phyloP scores from a whole-genome alignment of 2,888 invertebrate species.

The Notocelia uddmanniana region DNA sequence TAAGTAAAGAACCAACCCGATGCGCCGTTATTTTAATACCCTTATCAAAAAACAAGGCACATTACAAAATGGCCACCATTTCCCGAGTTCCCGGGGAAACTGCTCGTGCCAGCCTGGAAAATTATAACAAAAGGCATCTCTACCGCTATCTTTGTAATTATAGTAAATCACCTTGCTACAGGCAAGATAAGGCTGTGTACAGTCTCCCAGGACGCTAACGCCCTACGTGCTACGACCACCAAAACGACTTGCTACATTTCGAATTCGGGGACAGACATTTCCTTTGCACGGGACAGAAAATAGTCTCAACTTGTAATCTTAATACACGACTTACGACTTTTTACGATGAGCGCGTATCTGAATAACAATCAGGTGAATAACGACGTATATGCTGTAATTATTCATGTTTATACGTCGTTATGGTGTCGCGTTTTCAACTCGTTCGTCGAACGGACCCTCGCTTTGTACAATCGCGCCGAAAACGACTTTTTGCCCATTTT shows the following conservation, averaged over 20 bases:
- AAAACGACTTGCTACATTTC: conserved; percentile 68
- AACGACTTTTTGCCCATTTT: conserved; percentile 63
- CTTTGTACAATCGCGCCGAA: conserved; percentile 75
- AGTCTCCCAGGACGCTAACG: conserved; percentile 64
- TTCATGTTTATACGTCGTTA: conserved; percentile 67
- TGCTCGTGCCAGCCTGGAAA: conserved; percentile 82
- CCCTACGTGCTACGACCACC: conserved; percentile 65
- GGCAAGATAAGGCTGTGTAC: conserved; percentile 81
- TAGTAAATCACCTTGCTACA: conserved; percentile 86
- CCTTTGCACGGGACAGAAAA: conserved; percentile 54
- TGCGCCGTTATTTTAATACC: conserved; percentile 83
- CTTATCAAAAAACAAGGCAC: conserved; percentile 86
- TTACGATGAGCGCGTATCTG: conserved; percentile 56
- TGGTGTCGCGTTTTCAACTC: conserved; percentile 61
- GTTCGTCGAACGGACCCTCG: conserved; percentile 81
- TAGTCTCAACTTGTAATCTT: conserved; percentile 60
- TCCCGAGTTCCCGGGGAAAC: conserved; percentile 84
- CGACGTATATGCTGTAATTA: conserved; percentile 57
- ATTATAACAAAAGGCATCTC: conserved; percentile 86
- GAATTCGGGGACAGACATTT: conserved; percentile 62
- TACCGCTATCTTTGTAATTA: conserved; percentile 87
- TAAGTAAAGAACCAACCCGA: conserved; percentile 76
- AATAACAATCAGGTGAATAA: conserved; percentile 59
- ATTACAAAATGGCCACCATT: conserved; percentile 85
- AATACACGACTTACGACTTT: conserved; percentile 61